phyloP scores from a whole-genome alignment of 2,888 invertebrate genomes.

The Tyria jacobaeae region DNA sequence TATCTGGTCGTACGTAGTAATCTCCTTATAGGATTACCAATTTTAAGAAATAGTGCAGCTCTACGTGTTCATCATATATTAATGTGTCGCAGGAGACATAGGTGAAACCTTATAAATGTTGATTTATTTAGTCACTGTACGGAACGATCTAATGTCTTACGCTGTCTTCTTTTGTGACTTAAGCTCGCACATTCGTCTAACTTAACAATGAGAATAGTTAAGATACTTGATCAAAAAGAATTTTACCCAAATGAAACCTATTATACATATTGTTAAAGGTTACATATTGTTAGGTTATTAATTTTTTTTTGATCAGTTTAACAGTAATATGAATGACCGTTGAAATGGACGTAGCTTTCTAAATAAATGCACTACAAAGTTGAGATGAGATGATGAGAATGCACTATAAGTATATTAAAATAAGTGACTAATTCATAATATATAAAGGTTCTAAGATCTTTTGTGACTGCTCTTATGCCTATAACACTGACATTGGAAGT shows the following conservation, averaged over 20 bases:
- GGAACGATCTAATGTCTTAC: neutral
- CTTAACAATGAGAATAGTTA: neutral
- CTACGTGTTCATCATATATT: slow-evolving; percentile 16
- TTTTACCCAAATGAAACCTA: neutral
- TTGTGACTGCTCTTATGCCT: slow-evolving; percentile 25
- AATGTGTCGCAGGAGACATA: neutral
- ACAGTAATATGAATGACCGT: too few species aligned
- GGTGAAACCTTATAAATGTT: slow-evolving; percentile 12
- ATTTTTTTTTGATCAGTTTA: too few species aligned
- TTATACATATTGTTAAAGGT: slow-evolving; percentile 7
- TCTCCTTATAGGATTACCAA: slow-evolving; percentile 55
- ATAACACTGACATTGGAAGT: slow-evolving; percentile 20
- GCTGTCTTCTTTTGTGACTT: neutral
- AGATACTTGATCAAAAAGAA: neutral
- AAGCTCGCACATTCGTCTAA: neutral
- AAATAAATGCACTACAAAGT: too few species aligned
- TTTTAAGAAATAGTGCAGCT: slow-evolving; percentile 17
- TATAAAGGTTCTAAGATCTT: neutral
- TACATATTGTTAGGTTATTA: too few species aligned
- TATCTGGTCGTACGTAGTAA: slow-evolving; percentile 56
- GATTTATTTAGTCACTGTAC: neutral
- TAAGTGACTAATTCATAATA: neutral
- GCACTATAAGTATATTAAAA: neutral
- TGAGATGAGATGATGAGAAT: too few species aligned
- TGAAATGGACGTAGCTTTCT: too few species aligned